phyloP scores from a whole-genome alignment of 2,888 invertebrate genomes.

The Tricholauxania praeusta region DNA sequence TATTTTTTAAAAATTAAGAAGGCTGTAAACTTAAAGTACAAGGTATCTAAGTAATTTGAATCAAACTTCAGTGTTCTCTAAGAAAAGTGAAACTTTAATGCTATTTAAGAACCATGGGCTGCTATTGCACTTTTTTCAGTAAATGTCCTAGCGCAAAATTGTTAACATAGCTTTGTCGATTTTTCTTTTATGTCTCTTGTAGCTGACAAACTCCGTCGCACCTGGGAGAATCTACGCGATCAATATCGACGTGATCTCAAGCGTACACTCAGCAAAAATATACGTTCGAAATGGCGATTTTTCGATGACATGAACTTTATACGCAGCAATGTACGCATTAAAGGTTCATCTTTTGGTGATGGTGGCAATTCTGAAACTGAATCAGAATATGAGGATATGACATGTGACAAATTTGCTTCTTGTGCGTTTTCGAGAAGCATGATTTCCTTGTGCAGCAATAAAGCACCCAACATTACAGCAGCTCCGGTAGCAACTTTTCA shows the following conservation, averaged over 20 bases:
- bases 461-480: not conserved
- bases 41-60: no score
- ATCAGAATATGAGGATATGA: conserved; percentile 36
- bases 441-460: not conserved
- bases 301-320: conserved; percentile 51
- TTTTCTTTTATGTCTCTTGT: conserved; percentile 11
- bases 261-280: conserved; percentile 43
- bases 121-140: no score
- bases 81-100: no score
- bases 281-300: conserved; percentile 50
- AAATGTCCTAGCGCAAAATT: no score
- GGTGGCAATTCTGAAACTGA: conserved; percentile 38
- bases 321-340: conserved; percentile 43
- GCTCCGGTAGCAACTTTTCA: no score
- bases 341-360: conserved; percentile 30
- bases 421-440: conserved; percentile 24
- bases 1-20: no score
- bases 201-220: conserved; percentile 49
- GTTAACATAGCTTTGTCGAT: no score
- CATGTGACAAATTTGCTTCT: conserved; percentile 2
- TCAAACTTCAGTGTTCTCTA: no score
- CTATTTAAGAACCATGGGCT: no score
- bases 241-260: conserved; percentile 53
- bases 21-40: no score
- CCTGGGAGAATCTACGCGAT: conserved; percentile 54